phyloP scores from a whole-genome alignment of 2,113 vertebrate genomes.

The Coracopsis vasa region DNA sequence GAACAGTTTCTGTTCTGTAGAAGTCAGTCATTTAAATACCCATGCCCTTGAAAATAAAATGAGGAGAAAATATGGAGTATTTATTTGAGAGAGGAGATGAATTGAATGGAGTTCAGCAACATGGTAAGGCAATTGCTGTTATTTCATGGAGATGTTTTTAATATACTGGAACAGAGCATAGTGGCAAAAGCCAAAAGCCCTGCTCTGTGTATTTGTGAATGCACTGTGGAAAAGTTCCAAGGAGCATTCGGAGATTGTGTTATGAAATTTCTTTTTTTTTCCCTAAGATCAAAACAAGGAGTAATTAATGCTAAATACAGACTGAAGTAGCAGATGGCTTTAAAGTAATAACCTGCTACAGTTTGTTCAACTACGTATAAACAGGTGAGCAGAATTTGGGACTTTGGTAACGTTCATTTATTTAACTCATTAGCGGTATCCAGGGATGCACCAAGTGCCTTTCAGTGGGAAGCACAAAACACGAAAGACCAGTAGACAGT shows the following conservation, averaged over 20 bases:
- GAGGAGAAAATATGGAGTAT: conserved; percentile 43
- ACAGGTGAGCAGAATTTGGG: conserved; percentile 28
- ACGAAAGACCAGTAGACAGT: neutral
- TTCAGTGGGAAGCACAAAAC: neutral
- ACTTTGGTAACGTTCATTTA: rapidly evolving
- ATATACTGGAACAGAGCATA: neutral
- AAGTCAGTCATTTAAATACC: conserved; percentile 70
- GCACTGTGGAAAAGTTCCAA: neutral
- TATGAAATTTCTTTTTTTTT: neutral
- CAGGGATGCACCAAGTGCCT: neutral
- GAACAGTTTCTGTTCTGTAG: conserved; percentile 36
- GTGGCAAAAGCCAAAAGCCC: neutral
- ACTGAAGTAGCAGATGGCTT: conserved; percentile 31
- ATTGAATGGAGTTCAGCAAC: conserved; percentile 18
- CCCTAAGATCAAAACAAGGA: conserved; percentile 13
- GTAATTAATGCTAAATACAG: conserved; percentile 54
- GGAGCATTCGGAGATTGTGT: neutral
- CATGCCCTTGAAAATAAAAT: conserved; percentile 66
- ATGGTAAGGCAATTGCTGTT: conserved; percentile 13
- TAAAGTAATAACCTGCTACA: conserved; percentile 28
- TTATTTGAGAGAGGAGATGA: conserved; percentile 50
- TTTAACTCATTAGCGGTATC: neutral
- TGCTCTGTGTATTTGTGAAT: neutral
- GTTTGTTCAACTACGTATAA: conserved; percentile 31
- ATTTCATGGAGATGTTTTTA: neutral